Evolutionary conservation across 2,888 invertebrate species (phyloP), one percentile per base, ranked within the genome.

Genomic region (Eristalis pertinax): DNA sequence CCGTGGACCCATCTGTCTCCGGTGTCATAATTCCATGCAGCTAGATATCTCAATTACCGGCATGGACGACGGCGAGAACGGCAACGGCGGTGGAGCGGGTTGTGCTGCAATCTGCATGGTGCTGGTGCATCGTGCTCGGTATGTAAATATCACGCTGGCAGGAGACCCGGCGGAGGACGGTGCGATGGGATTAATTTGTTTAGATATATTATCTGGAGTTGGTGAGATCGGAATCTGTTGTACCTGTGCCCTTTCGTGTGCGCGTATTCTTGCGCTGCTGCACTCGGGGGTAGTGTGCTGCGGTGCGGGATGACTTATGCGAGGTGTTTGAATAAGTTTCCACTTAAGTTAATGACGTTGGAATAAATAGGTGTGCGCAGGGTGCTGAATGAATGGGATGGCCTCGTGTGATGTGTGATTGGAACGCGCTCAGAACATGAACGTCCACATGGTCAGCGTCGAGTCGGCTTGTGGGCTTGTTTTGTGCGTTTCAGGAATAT

Each of bases 281-380:
- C 50, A 56, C 32, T 74, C 56, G 29, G 35, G 56, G 56, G 41
- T 67, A 64, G 58, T 84, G 58, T 67, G 22, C 79, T n/a, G 19
- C 32, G 24, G 26, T 35, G 26, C 68, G 65, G 76, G 79, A 87
- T 87, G 84, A 87, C 87, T 87, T 87, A 87, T 87, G 79, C 76
- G 84, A 87, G 87, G 87, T 87, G 87, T 87, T 80, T 87, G 87
- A 87, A 87, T 87, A 87, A 87, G 87, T 87, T 87, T 87, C 87
- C 87, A 87, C 87, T 87, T 87, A 87, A 87, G 63, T 87, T 87
- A 87, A 87, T 87, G 87, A 87, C 76, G 87, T 32, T 84, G 79
- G 83, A 82, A 78, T 86, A 79, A 79, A 87, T 84, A 84, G 83
- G 75, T 79, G 70, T 83, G 84, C 65, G 83, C 86, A 83, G 83